Percentiles rank a stretch among this genome's conserved stretches.
Evolutionary conservation across 2,888 invertebrate species (phyloP).

Genomic region (Scaptomyza tumidula): DNA sequence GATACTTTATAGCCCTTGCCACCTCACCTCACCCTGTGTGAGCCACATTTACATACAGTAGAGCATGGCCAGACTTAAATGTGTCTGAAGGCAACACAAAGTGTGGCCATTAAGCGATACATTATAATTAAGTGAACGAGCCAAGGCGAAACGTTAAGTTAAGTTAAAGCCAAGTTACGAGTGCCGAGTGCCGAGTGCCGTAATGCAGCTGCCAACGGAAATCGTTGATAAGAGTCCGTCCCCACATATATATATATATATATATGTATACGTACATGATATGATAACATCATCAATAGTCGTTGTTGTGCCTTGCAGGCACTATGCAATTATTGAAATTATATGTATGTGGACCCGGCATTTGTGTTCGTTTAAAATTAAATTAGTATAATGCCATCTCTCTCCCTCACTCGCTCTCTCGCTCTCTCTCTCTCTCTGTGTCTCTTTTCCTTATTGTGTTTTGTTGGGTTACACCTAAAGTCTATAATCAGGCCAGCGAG

Average conservation of each 20-base stretch:
- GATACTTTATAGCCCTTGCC: conserved; percentile 20
- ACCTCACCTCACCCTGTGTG: no score
- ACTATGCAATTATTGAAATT: conserved; percentile 71
- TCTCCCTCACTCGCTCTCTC: no score
- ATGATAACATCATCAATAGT: conserved; percentile 74
- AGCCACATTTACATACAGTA: conserved; percentile 26
- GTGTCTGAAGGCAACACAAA: conserved; percentile 52
- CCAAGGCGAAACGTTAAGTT: conserved; percentile 35
- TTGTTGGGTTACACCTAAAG: conserved; percentile 62
- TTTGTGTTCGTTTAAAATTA: conserved; percentile 75
- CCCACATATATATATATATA: neutral
- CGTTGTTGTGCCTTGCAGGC: conserved; percentile 29
- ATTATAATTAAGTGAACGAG: conserved; percentile 72
- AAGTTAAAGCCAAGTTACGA: conserved; percentile 28
- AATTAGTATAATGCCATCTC: conserved; percentile 68
- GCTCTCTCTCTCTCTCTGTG: neutral
- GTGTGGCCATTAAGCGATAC: conserved; percentile 75
- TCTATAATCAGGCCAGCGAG: conserved; percentile 62
- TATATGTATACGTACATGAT: neutral
- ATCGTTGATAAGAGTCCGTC: conserved; percentile 59
- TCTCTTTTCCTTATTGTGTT: neutral
- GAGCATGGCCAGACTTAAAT: conserved; percentile 29
- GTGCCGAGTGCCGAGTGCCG: neutral
- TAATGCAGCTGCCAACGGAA: conserved; percentile 60
- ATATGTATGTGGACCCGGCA: conserved; percentile 58